Percentiles rank a stretch among this genome's conserved stretches.
Conservation (phyloP, 2,113 vertebrate species). For the Mirounga angustirostris region DNA sequence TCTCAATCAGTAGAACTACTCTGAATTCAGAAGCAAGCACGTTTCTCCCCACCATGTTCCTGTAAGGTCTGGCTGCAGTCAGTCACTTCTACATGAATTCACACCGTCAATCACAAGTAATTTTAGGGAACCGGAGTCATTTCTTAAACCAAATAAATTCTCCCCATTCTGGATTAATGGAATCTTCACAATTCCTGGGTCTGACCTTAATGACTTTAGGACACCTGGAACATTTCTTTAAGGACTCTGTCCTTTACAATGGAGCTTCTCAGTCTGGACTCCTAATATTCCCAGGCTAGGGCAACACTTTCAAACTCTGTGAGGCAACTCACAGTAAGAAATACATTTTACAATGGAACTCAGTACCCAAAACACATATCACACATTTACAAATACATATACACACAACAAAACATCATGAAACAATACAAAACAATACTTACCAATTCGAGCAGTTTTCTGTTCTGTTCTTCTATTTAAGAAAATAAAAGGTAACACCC, state of each 20-base stretch:
- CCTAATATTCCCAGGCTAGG: background rate
- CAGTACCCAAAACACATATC: background rate
- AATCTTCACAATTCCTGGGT: background rate
- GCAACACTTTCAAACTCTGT: background rate
- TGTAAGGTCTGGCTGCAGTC: background rate
- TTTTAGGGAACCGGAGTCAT: background rate
- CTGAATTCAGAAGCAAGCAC: background rate
- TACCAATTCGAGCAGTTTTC: background rate
- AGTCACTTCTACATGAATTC: background rate
- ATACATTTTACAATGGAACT: background rate
- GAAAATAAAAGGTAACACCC: background rate
- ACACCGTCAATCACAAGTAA: background rate
- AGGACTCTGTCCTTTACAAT: background rate
- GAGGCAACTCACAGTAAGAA: background rate
- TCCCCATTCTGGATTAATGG: slow-evolving; percentile 2
- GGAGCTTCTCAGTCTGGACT: background rate
- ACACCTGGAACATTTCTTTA: background rate
- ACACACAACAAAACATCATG: background rate
- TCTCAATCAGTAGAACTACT: background rate
- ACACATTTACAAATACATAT: background rate
- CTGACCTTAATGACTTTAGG: background rate
- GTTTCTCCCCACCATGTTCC: background rate
- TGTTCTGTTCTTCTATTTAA: background rate
- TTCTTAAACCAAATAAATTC: slow-evolving; percentile 6
- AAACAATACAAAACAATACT: background rate